Base-by-base conservation (phyloP, 2,113 vertebrate species). In the Asarcornis scutulata region DNA sequence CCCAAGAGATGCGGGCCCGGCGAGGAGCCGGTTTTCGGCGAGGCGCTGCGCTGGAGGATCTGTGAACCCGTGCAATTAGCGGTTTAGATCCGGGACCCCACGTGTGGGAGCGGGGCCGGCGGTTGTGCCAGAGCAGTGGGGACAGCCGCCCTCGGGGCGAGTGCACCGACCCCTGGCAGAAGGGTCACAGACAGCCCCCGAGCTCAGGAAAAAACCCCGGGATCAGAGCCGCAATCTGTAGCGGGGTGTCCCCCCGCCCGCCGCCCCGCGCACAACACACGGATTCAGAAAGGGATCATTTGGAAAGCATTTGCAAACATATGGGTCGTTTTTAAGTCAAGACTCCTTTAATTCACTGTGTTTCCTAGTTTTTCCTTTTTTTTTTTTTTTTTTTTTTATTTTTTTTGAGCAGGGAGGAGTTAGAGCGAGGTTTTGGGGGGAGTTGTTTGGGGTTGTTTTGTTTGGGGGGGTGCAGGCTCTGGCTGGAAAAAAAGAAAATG, bases 261-360 rank as follows among this genome's bases (percentile, higher is more conserved):
- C 71, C 87, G 48, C 73, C 86, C 96, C 59, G 7, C 34, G 62
- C 89, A 32, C 85, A 91, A 81, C 97, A 96, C 96, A 96, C 95
- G 96, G 89, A 29, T 74, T 89, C 90, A 77, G 66, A 91, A 91
- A 93, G 92, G 95, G 95, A 97, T 98, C 98, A 97, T 98, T 97
- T 98, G 98, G 98, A 98, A 98, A 97, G 83, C 97, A 97, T 98
- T 98, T 98, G 96, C 94, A 95, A 97, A 98, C 98, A 99, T 98
- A 98, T 98, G 98, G 98, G 98, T 98, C 95, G 97, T 97, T 97
- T 99, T 98, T 98, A 96, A 98, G 96, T 97, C 97, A 95, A 97
- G 97, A 79, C 89, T 97, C 97, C 95, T 96, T 97, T 98, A 98
- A 98, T 98, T 97, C 97, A 25, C 96, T 97, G 96, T 97, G 97